A percentile compares a stretch with the other conserved stretches of the same genome.
Evolutionary conservation across 1,140 invertebrate species (phyloP).

Genomic region (Musca domestica): DNA sequence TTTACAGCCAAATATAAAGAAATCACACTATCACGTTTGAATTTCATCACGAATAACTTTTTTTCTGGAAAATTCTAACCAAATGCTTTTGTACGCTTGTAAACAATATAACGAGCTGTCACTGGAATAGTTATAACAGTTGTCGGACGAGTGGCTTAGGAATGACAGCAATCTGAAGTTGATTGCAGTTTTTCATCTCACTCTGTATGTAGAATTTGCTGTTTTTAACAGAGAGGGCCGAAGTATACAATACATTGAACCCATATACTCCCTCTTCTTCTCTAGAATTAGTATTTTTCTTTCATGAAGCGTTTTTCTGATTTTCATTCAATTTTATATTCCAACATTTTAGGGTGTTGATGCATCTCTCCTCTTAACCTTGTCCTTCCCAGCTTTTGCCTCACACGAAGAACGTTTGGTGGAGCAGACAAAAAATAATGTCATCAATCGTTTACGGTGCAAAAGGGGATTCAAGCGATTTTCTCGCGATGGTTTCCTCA

Average conservation of each 20-base stretch:
- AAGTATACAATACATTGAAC: not conserved
- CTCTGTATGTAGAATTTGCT: too few relatives aligned
- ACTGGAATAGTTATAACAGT: too few relatives aligned
- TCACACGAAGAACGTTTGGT: conserved; percentile 92
- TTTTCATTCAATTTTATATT: not conserved
- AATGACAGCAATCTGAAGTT: too few relatives aligned
- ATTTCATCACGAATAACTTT: too few relatives aligned
- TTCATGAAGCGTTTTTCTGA: not conserved
- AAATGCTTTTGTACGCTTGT: too few relatives aligned
- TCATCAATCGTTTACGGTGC: conserved; percentile 82
- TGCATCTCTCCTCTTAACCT: conserved; percentile 82
- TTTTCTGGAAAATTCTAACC: too few relatives aligned
- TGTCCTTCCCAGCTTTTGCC: conserved; percentile 97
- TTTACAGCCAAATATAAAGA: too few relatives aligned
- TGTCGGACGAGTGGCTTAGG: too few relatives aligned
- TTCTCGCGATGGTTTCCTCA: conserved; percentile 92
- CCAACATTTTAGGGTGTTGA: conserved; percentile 72
- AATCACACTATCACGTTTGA: too few relatives aligned
- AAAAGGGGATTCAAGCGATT: conserved; percentile 93
- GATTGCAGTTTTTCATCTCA: too few relatives aligned
- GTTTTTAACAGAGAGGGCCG: not conserved
- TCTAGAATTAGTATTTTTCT: not conserved
- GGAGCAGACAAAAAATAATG: conserved; percentile 83
- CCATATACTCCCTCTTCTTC: not conserved
- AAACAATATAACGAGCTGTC: too few relatives aligned